Evolutionary conservation across 2,113 vertebrate genomes (phyloP).

Genomic region (Corythaixoides concolor): DNA sequence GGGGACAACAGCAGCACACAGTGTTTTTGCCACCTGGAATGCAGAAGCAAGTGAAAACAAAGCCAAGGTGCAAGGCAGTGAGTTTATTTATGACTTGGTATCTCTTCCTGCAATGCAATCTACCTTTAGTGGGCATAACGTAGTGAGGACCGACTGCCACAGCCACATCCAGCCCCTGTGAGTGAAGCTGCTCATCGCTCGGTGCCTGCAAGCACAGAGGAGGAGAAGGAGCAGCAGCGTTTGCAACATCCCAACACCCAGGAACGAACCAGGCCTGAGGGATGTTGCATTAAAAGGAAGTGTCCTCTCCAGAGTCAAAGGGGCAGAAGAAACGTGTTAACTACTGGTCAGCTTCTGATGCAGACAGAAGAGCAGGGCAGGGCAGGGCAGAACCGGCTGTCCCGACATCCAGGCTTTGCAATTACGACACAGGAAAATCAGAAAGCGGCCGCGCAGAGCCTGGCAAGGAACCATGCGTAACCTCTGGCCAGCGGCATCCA

Average conservation of each 20-base stretch:
- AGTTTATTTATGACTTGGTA: neutral
- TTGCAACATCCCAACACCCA: neutral
- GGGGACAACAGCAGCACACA: neutral
- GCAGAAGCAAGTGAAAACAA: neutral
- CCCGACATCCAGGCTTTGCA: neutral
- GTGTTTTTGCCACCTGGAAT: neutral
- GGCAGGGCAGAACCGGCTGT: neutral
- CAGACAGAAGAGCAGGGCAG: too few species aligned
- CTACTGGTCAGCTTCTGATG: too few species aligned
- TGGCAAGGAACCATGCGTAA: rapidly evolving
- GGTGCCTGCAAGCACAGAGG: neutral
- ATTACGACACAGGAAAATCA: neutral
- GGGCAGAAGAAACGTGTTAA: neutral
- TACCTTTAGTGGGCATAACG: neutral
- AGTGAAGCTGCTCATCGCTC: neutral
- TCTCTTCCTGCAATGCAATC: neutral
- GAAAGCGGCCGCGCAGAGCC: neutral
- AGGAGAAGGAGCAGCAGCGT: neutral
- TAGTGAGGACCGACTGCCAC: neutral
- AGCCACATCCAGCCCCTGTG: rapidly evolving
- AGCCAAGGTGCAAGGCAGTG: neutral
- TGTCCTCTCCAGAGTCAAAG: neutral
- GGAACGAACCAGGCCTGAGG: rapidly evolving
- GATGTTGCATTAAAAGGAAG: neutral
- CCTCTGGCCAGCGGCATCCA: neutral